Percentiles rank a stretch among this genome's conserved stretches.
These are phyloP conservation scores for Hydropotes inermis DNA, from an alignment of 2,113 vertebrate species.

Conservation along the genomic window DNA sequence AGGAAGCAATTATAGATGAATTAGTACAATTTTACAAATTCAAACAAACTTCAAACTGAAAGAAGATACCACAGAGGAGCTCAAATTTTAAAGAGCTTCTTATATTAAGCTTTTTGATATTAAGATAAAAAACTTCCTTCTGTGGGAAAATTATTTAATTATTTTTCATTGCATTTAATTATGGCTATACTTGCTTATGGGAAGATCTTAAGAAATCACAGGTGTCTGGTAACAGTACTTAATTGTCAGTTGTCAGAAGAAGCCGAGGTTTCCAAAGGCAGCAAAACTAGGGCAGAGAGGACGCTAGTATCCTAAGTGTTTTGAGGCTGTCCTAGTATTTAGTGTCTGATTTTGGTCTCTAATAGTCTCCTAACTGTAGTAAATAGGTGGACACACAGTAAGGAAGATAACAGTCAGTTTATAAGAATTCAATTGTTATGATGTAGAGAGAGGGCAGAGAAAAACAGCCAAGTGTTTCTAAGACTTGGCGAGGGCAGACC, in stretches of 20 bases:
- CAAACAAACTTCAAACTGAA: slow-evolving; percentile 32
- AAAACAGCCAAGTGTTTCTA: neutral
- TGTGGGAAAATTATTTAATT: neutral
- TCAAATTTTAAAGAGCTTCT: neutral
- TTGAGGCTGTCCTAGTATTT: neutral
- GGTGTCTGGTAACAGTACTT: neutral
- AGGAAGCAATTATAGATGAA: neutral
- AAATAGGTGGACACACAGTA: neutral
- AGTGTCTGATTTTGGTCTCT: neutral
- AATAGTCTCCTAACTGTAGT: neutral
- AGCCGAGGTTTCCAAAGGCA: neutral
- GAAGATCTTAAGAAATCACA: neutral
- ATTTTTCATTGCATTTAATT: slow-evolving; percentile 15
- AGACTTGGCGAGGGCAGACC: neutral
- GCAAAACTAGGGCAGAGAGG: neutral
- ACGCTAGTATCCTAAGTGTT: neutral
- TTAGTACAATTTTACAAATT: neutral
- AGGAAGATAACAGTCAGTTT: neutral
- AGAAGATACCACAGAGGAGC: neutral
- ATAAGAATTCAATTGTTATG: neutral
- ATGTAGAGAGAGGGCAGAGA: neutral
- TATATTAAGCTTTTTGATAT: neutral
- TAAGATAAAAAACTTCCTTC: neutral
- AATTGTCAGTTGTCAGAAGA: neutral
- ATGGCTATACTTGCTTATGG: neutral